Percentiles rank a stretch among this genome's conserved stretches.
These are phyloP conservation scores for Zaprionus tsacasi DNA, from an alignment of 1,140 invertebrate genomes.

Conservation along the genomic window DNA sequence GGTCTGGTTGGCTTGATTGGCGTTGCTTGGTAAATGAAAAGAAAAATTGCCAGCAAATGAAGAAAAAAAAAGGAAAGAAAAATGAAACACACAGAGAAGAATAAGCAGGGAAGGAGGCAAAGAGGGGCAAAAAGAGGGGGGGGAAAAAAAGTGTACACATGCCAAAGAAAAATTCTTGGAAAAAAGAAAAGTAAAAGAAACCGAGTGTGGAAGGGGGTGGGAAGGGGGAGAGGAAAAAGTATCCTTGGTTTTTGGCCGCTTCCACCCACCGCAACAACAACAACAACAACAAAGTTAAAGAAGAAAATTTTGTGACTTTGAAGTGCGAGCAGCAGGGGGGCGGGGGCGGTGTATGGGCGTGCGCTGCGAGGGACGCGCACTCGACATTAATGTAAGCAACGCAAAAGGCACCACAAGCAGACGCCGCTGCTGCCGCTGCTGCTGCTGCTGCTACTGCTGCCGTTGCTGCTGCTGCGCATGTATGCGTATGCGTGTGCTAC, in stretches of 20 bases:
- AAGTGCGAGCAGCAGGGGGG: slow-evolving; percentile 63
- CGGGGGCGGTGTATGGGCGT: slow-evolving; percentile 34
- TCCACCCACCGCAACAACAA: background rate
- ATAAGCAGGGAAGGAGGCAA: slow-evolving; percentile 10
- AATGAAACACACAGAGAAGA: slow-evolving; percentile 32
- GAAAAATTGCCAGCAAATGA: slow-evolving; percentile 74
- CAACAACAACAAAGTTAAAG: slow-evolving; percentile 28
- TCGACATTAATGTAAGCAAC: slow-evolving; percentile 66
- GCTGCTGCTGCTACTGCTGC: background rate
- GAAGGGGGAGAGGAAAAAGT: slow-evolving; percentile 2
- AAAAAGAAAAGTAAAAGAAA: slow-evolving; percentile 22
- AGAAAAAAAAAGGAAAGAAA: slow-evolving; percentile 55
- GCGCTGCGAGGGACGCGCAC: slow-evolving; percentile 9
- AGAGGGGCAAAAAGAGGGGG: background rate
- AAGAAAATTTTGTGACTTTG: slow-evolving; percentile 68
- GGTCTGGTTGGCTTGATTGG: slow-evolving; percentile 55
- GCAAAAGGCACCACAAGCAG: slow-evolving; percentile 37
- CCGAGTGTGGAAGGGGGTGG: background rate
- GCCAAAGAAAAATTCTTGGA: slow-evolving; percentile 31
- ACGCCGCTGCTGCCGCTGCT: background rate
- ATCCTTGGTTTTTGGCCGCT: slow-evolving; percentile 29
- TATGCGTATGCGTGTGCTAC: slow-evolving; percentile 2
- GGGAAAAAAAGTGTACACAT: slow-evolving; percentile 10
- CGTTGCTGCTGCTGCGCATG: background rate
- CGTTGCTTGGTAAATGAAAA: slow-evolving; percentile 68